These are phyloP conservation scores for Thunnus maccoyii DNA, from an alignment of 2,113 vertebrate genomes.

Conservation along the genomic window DNA sequence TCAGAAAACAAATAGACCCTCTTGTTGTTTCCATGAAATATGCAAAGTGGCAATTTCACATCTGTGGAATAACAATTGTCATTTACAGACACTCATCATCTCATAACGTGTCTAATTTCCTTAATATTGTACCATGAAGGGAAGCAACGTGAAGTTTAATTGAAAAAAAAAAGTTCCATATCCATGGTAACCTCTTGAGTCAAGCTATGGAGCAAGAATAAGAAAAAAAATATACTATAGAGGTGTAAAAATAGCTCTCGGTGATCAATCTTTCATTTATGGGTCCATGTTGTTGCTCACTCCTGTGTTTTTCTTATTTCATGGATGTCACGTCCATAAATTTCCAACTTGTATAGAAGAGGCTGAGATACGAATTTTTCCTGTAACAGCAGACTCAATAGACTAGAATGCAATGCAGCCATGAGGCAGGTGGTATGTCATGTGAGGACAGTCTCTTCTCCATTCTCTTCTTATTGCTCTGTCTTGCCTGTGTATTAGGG, in stretches of 20 bases:
- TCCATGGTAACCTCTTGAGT: slow-evolving; percentile 27
- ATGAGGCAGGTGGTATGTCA: background rate
- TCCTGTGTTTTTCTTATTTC: slow-evolving; percentile 14
- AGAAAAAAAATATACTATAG: background rate
- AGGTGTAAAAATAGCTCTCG: too few relatives aligned
- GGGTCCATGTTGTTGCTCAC: background rate
- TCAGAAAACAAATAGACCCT: slow-evolving; percentile 55
- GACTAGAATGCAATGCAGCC: background rate
- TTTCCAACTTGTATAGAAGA: background rate
- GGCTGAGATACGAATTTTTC: background rate
- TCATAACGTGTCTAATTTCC: slow-evolving; percentile 70
- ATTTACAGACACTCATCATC: slow-evolving; percentile 67
- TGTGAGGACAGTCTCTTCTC: background rate
- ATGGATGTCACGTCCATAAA: slow-evolving; percentile 13
- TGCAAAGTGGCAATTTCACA: slow-evolving; percentile 75
- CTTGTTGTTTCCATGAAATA: slow-evolving; percentile 62
- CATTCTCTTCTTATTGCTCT: too few relatives aligned
- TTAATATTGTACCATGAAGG: slow-evolving; percentile 62
- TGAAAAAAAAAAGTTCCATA: background rate
- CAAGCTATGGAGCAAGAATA: background rate
- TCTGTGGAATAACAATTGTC: slow-evolving; percentile 54
- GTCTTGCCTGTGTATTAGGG: too few relatives aligned
- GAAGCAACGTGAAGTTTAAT: slow-evolving; percentile 43
- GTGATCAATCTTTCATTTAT: too few relatives aligned
- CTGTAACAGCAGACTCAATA: background rate